Conservation (phyloP, 2,797 vertebrate species). For the Argyrosomus regius region DNA sequence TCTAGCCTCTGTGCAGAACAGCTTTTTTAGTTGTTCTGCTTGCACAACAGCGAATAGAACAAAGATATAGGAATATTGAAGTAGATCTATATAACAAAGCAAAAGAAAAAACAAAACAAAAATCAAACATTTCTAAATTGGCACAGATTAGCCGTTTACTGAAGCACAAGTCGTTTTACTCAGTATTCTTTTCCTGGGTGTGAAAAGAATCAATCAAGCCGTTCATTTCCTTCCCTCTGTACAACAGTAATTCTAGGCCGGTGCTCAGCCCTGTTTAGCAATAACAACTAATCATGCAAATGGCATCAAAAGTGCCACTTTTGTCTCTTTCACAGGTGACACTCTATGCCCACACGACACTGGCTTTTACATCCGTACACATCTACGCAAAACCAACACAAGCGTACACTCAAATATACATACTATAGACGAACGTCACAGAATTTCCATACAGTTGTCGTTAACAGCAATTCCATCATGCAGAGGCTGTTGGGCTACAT, state of each 20-base stretch:
- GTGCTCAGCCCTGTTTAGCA: conserved; percentile 54
- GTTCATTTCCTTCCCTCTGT: conserved; percentile 45
- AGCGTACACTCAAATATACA: conserved; percentile 36
- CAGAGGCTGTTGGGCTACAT: conserved; percentile 60
- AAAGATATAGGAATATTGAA: neutral
- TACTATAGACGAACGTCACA: conserved; percentile 33
- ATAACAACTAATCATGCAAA: conserved; percentile 80
- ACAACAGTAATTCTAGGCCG: conserved; percentile 60
- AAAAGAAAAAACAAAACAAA: neutral
- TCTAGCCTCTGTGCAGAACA: conserved; percentile 16
- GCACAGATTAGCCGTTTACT: conserved; percentile 34
- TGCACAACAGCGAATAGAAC: neutral
- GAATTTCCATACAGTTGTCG: conserved; percentile 61
- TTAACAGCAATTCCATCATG: conserved; percentile 68
- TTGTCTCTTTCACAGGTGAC: conserved; percentile 65
- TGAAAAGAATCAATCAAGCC: conserved; percentile 34
- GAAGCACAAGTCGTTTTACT: conserved; percentile 10
- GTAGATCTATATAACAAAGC: neutral
- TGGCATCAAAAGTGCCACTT: conserved; percentile 69
- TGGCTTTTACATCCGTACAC: conserved; percentile 16
- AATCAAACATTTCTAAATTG: conserved; percentile 13
- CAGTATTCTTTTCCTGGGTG: conserved; percentile 7
- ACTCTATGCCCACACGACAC: conserved; percentile 13
- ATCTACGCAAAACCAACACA: conserved; percentile 28
- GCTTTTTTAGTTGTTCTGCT: conserved; percentile 6